Evolutionary conservation across 2,113 vertebrate species (phyloP).

Genomic region (Nicator chloris): DNA sequence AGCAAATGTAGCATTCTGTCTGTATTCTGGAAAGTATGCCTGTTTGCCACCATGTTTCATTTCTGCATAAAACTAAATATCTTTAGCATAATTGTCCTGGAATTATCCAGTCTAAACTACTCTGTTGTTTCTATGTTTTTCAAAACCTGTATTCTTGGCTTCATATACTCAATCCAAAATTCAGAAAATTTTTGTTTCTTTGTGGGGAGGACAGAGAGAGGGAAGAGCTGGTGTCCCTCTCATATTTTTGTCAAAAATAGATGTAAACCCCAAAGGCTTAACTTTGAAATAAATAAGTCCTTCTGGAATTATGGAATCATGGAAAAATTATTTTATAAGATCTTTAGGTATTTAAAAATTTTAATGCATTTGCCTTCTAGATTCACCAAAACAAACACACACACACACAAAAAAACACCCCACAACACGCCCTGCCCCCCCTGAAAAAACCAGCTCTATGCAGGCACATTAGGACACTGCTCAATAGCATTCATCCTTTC

Average conservation of each 20-base stretch:
- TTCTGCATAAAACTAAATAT: neutral
- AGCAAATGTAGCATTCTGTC: neutral
- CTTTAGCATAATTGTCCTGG: neutral
- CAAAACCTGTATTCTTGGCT: neutral
- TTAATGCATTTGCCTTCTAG: neutral
- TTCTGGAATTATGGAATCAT: neutral
- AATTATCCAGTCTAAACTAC: neutral
- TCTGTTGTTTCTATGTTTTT: neutral
- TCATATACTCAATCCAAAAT: neutral
- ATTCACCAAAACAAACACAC: neutral
- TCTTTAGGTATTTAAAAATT: neutral
- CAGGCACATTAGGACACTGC: neutral
- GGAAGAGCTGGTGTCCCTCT: neutral
- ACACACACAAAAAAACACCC: no score
- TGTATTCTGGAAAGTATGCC: neutral
- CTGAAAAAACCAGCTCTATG: neutral
- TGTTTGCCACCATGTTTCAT: neutral
- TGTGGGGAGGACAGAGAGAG: fast-evolving
- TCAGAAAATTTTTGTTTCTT: neutral
- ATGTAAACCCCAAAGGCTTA: neutral
- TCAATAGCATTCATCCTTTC: neutral
- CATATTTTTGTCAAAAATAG: neutral
- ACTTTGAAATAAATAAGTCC: neutral
- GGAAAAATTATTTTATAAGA: neutral
- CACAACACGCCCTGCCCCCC: no score